phyloP scores from a whole-genome alignment of 2,113 vertebrate genomes.

The Chunga burmeisteri region DNA sequence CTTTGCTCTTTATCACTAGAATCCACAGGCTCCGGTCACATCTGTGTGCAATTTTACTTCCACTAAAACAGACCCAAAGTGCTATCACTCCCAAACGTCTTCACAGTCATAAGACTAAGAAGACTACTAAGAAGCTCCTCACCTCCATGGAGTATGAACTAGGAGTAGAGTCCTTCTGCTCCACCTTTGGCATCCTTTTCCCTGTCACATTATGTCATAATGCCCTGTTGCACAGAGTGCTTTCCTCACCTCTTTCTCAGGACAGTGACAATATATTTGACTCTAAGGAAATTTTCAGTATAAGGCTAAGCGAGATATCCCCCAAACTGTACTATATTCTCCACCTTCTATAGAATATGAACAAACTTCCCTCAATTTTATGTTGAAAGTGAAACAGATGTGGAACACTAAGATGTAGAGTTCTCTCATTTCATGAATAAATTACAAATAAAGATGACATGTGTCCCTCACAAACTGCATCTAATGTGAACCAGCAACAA shows the following conservation, averaged over 20 bases:
- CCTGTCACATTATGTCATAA: background rate
- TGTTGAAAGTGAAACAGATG: background rate
- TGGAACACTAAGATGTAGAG: background rate
- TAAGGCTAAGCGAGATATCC: background rate
- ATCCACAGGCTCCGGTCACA: background rate
- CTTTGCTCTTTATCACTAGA: background rate
- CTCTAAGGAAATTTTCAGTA: background rate
- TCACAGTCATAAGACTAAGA: background rate
- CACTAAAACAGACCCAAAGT: background rate
- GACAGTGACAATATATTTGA: background rate
- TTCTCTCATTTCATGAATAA: background rate
- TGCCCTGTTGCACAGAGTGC: background rate
- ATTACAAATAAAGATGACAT: background rate
- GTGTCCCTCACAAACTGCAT: background rate
- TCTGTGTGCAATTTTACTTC: background rate
- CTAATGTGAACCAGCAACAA: background rate
- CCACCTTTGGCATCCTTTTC: background rate
- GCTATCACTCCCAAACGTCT: background rate
- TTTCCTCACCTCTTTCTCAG: background rate
- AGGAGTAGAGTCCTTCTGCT: background rate
- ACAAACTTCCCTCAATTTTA: background rate
- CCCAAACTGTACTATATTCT: background rate
- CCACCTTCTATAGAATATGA: background rate
- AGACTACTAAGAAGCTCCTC: background rate
- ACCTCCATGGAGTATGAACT: background rate